phyloP scores from a whole-genome alignment of 2,888 invertebrate genomes.

The Lasius platythorax region DNA sequence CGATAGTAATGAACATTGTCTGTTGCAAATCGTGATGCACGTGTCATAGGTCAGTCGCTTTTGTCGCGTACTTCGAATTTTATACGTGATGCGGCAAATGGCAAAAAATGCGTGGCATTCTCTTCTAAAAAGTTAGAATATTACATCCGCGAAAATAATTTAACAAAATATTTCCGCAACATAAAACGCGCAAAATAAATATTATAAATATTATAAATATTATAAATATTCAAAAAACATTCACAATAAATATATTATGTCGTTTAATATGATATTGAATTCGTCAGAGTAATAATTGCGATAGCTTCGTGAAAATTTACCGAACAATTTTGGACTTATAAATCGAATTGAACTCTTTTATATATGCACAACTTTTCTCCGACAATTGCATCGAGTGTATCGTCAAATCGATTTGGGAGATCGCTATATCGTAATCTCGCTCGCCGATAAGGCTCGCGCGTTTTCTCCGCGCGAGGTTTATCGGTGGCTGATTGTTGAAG shows the following conservation, averaged over 20 bases:
- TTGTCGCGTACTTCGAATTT: background rate
- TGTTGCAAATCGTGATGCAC: background rate
- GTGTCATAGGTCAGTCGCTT: no score
- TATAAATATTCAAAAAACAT: no score
- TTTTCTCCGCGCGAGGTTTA: background rate
- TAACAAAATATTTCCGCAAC: background rate
- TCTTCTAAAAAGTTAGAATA: background rate
- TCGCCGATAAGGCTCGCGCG: background rate
- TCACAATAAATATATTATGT: no score
- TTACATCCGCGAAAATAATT: background rate
- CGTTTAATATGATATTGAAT: background rate
- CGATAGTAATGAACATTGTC: background rate
- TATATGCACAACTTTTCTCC: background rate
- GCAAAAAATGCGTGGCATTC: background rate
- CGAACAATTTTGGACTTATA: background rate
- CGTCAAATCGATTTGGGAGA: background rate
- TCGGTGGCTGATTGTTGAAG: constrained; percentile 2
- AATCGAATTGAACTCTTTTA: background rate
- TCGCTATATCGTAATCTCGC: background rate
- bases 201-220: background rate
- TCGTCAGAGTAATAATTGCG: background rate
- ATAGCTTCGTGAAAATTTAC: background rate
- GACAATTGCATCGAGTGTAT: background rate
- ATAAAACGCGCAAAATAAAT: background rate
- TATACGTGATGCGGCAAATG: background rate